Evolutionary conservation across 2,888 invertebrate species (phyloP).

Genomic region (Hartigia nigra): DNA sequence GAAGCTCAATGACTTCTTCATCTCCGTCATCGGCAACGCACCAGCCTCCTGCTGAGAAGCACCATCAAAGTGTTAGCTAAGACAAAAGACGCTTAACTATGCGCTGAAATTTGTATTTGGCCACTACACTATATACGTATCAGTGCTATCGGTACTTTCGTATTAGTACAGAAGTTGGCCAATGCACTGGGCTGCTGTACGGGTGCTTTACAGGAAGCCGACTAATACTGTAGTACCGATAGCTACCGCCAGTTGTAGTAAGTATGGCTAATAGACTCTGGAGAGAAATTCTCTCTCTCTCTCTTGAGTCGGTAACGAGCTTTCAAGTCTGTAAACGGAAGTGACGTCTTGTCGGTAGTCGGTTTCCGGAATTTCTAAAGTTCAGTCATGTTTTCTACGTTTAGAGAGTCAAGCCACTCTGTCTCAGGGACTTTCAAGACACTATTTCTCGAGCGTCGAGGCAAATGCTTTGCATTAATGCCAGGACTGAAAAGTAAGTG

Average conservation of each 20-base stretch:
- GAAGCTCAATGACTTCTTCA: slow-evolving; percentile 74
- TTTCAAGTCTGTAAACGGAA: not conserved
- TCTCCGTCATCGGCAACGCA: slow-evolving; percentile 74
- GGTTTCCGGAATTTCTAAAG: not conserved
- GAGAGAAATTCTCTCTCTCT: not conserved
- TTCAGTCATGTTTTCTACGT: slow-evolving; percentile 2
- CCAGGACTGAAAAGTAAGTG: not conserved
- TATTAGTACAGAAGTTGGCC: not conserved
- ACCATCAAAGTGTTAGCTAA: slow-evolving; percentile 46
- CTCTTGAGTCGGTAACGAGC: not conserved
- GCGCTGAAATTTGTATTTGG: not conserved
- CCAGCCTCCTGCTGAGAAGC: slow-evolving; percentile 70
- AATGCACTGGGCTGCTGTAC: not conserved
- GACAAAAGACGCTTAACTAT: slow-evolving; percentile 21
- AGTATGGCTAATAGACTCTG: not conserved
- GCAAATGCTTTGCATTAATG: slow-evolving; percentile 9
- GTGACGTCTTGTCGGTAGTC: not conserved
- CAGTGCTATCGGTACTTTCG: not conserved
- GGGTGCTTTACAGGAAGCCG: not conserved
- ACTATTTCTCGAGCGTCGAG: slow-evolving; percentile 3
- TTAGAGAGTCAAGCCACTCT: not conserved
- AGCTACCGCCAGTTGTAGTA: not conserved
- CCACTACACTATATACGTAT: not conserved
- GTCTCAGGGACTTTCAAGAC: not conserved
- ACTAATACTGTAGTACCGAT: not conserved